Conservation (phyloP, 2,888 invertebrate species). For the Chaetoderma sp. region DNA sequence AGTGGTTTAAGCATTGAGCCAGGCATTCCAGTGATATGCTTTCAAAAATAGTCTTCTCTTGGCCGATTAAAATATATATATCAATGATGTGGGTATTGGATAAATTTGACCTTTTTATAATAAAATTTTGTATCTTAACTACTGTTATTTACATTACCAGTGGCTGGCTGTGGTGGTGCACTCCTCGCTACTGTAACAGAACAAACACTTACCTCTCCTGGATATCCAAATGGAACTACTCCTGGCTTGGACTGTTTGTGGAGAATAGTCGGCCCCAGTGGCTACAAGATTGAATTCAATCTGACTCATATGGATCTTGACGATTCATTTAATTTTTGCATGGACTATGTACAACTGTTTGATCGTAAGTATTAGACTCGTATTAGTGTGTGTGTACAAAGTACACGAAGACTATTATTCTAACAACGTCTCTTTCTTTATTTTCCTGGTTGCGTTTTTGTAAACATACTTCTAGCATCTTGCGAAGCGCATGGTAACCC, state of each 20-base stretch:
- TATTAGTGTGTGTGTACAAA: too few species aligned
- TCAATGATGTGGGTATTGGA: too few species aligned
- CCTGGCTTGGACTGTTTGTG: slow-evolving; percentile 85
- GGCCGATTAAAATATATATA: too few species aligned
- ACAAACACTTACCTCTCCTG: slow-evolving; percentile 76
- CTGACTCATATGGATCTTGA: slow-evolving; percentile 58
- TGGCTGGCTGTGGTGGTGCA: slow-evolving; percentile 69
- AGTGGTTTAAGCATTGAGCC: too few species aligned
- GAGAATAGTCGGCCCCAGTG: slow-evolving; percentile 75
- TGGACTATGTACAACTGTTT: slow-evolving; percentile 54
- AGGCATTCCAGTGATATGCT: too few species aligned
- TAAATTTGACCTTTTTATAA: too few species aligned
- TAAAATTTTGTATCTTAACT: not conserved
- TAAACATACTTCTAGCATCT: too few species aligned
- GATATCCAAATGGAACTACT: slow-evolving; percentile 83
- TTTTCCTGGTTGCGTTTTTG: too few species aligned
- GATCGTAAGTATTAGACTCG: slow-evolving; percentile 63
- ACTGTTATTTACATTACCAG: slow-evolving; percentile 31
- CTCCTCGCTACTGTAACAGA: slow-evolving; percentile 50
- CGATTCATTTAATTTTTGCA: slow-evolving; percentile 44
- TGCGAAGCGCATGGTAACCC: too few species aligned
- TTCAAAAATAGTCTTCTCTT: too few species aligned
- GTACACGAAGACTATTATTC: too few species aligned
- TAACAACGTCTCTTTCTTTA: too few species aligned
- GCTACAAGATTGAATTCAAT: slow-evolving; percentile 74